phyloP scores from a whole-genome alignment of 2,113 vertebrate species.

The Nerophis ophidion region DNA sequence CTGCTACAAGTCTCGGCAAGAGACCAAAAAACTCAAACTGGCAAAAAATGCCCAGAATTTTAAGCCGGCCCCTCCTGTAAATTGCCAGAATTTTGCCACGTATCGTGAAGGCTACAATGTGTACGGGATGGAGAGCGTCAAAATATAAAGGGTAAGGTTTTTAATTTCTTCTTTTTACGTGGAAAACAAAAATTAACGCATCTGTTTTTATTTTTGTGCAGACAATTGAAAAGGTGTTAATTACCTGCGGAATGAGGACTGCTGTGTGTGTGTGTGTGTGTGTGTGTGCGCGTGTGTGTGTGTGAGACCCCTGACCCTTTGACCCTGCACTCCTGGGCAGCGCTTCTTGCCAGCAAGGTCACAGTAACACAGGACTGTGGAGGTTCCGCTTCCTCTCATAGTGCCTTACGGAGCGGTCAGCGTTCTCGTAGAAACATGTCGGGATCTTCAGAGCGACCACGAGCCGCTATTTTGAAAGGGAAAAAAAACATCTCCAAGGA shows the following conservation, averaged over 20 bases:
- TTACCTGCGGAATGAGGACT: slow-evolving; percentile 45
- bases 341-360: slow-evolving; percentile 68
- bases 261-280: slow-evolving; percentile 37
- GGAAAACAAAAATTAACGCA: neutral
- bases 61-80: slow-evolving; percentile 88
- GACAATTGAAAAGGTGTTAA: slow-evolving; percentile 18
- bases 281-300: slow-evolving; percentile 42
- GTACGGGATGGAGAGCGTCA: slow-evolving; percentile 98
- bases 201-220: slow-evolving; percentile 8
- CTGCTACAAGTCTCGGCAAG: slow-evolving; percentile 97
- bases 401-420: slow-evolving; percentile 96
- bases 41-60: slow-evolving; percentile 95
- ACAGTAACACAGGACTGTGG: slow-evolving; percentile 79
- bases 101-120: slow-evolving; percentile 99
- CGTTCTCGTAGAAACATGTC: slow-evolving; percentile 69
- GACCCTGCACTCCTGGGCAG: neutral
- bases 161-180: neutral
- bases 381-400: slow-evolving; percentile 80
- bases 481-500: neutral
- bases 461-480: neutral
- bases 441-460: slow-evolving; percentile 23
- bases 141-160: slow-evolving; percentile 85
- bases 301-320: neutral
- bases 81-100: slow-evolving; percentile 94
- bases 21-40: slow-evolving; percentile 95